Conservation (phyloP, 2,113 vertebrate species). For the Anoplopoma fimbria region DNA sequence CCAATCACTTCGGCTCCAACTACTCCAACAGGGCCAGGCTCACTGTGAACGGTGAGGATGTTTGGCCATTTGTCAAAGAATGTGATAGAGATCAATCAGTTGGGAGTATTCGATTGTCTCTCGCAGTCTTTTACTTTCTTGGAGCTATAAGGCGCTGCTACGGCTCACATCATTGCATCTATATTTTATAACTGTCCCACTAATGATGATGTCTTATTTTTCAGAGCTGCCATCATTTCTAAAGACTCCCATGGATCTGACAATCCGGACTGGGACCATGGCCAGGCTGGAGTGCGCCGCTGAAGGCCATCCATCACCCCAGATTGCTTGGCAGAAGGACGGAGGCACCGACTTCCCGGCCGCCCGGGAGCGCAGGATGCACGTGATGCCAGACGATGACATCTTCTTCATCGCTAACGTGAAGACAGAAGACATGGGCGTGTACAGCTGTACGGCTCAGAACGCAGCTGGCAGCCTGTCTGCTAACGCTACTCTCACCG, state of each 20-base stretch:
- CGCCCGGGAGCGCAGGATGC: constrained; percentile 95
- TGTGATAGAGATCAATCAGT: neutral
- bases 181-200: neutral
- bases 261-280: constrained; percentile 91
- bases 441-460: constrained; percentile 98
- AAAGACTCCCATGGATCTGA: constrained; percentile 98
- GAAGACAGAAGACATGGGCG: constrained; percentile 93
- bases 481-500: constrained; percentile 93
- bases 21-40: constrained; percentile 96
- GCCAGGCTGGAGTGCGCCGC: constrained; percentile 96
- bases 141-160: neutral
- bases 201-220: neutral
- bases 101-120: neutral
- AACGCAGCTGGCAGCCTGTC: constrained; percentile 95
- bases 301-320: constrained; percentile 91
- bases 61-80: neutral
- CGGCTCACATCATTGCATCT: neutral
- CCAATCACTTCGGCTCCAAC: constrained; percentile 97
- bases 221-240: constrained; percentile 96
- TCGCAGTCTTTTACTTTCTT: neutral
- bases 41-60: constrained; percentile 92
- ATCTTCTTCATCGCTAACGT: constrained; percentile 98
- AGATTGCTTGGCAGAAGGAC: constrained; percentile 99
- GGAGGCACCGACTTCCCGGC: constrained; percentile 97
- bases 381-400: constrained; percentile 98